Conservation (phyloP, 2,797 vertebrate species). For the Pyrocephalus nanus region DNA sequence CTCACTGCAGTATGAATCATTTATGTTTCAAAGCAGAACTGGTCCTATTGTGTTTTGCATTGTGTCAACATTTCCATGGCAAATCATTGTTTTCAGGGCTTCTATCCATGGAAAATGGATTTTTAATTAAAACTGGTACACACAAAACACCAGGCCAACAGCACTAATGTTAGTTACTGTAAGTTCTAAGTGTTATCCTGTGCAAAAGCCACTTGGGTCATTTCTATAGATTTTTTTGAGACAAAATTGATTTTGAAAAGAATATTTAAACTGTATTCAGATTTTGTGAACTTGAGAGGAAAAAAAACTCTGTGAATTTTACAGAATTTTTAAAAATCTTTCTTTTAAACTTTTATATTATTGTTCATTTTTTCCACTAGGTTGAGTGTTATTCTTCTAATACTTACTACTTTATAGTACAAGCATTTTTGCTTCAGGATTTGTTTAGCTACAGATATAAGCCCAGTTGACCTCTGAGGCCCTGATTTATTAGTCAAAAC, state of each 20-base stretch:
- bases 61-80: conserved; percentile 29
- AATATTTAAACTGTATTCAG: not conserved
- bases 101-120: not conserved
- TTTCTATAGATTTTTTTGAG: not conserved
- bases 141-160: not conserved
- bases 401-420: not conserved
- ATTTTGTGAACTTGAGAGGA: not conserved
- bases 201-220: not conserved
- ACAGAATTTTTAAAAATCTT: not conserved
- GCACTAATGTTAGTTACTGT: not conserved
- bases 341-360: not conserved
- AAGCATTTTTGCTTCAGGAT: not conserved
- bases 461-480: not conserved
- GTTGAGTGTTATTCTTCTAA: not conserved
- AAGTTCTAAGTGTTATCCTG: not conserved
- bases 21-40: conserved; percentile 1
- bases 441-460: not conserved
- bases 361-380: not conserved
- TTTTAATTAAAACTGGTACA: not conserved
- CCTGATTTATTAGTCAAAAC: not conserved
- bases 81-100: conserved; percentile 2
- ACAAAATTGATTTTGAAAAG: not conserved
- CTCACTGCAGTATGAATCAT: conserved; percentile 30
- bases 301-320: not conserved
- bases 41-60: not conserved